Evolutionary conservation across 1,140 invertebrate species (phyloP).

Genomic region (Neodiprion lecontei): DNA sequence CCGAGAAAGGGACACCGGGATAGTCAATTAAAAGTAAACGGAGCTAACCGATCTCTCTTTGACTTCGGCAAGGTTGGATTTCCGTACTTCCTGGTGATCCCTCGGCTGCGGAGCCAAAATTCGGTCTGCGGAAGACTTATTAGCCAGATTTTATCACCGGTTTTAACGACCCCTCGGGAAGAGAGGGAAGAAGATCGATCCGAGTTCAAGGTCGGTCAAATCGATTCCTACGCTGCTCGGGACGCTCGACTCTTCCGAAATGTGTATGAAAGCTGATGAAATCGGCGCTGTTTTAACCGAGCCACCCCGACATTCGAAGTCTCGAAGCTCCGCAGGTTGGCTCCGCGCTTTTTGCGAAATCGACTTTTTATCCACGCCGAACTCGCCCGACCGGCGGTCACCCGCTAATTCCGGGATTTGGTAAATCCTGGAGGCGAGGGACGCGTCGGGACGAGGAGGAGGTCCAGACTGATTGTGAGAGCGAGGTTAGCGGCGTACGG

Average conservation of each 20-base stretch:
- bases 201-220: no score
- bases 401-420: slow-evolving; percentile 16
- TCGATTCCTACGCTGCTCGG: no score
- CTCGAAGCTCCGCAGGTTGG: background rate
- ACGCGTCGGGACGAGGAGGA: background rate
- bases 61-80: background rate
- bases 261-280: no score
- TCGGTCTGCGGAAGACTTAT: background rate
- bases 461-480: background rate
- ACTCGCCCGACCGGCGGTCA: slow-evolving; percentile 8
- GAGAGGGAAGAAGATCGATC: no score
- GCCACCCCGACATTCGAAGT: background rate
- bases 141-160: background rate
- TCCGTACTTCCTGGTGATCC: background rate
- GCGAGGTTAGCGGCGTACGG: background rate
- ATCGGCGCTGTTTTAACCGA: background rate
- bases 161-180: background rate
- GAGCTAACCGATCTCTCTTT: background rate
- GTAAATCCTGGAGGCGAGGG: slow-evolving; percentile 12
- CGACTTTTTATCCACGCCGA: background rate
- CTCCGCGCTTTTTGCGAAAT: slow-evolving; percentile 10
- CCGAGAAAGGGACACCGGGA: background rate
- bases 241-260: no score
- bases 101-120: background rate
- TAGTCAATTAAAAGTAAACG: background rate